Evolutionary conservation across 2,888 invertebrate genomes (phyloP), one percentile per base, ranked within the genome.

Genomic region (Sinodicranocentrus sp.): DNA sequence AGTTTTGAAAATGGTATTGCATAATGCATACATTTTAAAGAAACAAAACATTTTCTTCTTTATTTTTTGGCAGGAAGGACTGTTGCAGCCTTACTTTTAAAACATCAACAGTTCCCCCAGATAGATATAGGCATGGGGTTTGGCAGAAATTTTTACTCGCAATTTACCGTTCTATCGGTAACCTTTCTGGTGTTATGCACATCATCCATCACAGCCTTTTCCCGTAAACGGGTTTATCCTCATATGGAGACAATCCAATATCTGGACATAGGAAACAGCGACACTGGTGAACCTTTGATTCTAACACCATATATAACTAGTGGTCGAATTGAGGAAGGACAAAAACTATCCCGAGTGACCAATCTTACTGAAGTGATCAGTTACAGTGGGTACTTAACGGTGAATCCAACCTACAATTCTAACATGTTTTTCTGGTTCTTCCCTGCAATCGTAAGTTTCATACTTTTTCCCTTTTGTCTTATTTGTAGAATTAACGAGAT

Each of bases 271-370:
- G 52, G n/a, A 0, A 17, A 17, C n/a, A 25, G n/a, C 1, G 76
- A 80, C 2, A 78, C 65, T 1, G 85, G 85, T 0, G 78, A 85
- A 17, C 82, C 85, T 0, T 91, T 96, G 8, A 94, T 95, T 89
- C 92, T 96, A 28, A 95, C 96, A 0, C 95, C 95, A 0, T 92
- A 93, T 71, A 93, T 96, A 33, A 93, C 95, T 90, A 92, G 91
- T 79, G 95, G 95, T 5, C 93, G 94, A 89, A 93, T 95, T 71
- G 92, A 93, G 0, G 93, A 94, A 89, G 96, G 94, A 0, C 92
- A 89, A 57, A 44, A 80, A 0, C 48, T 86, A 15, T 65, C 88
- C 1, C 61, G 57, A 1, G 88, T 88, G 0, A 84, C 44, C 25
- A 87, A 88, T 83, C 44, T 88, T 6, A 89, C 90, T 6, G 61